Conservation (phyloP, 2,113 vertebrate genomes). For the Chauna torquata region DNA sequence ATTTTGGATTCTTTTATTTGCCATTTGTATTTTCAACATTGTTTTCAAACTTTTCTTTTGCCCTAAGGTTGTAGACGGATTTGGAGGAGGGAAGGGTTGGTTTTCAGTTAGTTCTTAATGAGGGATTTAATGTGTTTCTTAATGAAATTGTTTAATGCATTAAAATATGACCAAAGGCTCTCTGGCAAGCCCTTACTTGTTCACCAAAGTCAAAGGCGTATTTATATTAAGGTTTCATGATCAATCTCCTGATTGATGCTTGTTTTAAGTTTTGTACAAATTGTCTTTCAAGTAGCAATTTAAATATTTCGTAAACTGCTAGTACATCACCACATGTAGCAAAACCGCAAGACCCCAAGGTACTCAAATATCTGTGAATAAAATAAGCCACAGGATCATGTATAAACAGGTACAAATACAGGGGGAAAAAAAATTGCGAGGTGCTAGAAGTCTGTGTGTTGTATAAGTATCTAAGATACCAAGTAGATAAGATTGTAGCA, state of each 20-base stretch:
- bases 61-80: background rate
- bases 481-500: conserved; percentile 23
- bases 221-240: background rate
- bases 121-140: background rate
- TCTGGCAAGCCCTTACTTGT: conserved; percentile 20
- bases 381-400: background rate
- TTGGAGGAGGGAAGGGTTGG: background rate
- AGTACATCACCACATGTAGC: background rate
- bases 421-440: background rate
- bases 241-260: conserved; percentile 6
- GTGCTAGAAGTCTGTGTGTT: background rate
- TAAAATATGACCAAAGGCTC: background rate
- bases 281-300: conserved; percentile 22
- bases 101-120: background rate
- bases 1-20: background rate
- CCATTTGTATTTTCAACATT: background rate
- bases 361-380: background rate
- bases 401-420: background rate
- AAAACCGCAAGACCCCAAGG: conserved; percentile 27
- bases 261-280: conserved; percentile 29
- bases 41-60: background rate
- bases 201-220: background rate
- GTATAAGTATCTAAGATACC: conserved; percentile 9
- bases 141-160: background rate
- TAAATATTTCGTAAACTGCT: conserved; percentile 10